These are phyloP conservation scores for Syndactyla subalaris DNA, from an alignment of 2,797 vertebrate genomes.

Conservation along the genomic window DNA sequence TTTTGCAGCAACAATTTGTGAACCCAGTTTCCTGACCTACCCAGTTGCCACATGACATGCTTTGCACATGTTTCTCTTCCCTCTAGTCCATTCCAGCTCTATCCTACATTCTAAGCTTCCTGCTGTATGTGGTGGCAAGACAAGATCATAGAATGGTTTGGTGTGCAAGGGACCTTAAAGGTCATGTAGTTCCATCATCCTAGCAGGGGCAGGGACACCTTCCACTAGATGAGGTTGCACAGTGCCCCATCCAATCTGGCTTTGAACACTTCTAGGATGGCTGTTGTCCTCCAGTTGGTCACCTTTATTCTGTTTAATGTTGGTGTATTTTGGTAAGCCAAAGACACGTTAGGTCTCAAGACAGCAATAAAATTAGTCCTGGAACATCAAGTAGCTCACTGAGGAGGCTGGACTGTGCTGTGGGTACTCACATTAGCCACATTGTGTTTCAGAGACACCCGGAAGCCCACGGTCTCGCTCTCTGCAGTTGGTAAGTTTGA, in stretches of 20 bases:
- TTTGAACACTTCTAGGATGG: background rate
- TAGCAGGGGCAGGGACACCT: background rate
- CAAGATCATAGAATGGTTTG: background rate
- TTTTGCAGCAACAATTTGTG: background rate
- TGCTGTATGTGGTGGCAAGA: background rate
- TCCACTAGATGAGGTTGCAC: background rate
- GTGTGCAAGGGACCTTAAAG: background rate
- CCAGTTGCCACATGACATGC: background rate
- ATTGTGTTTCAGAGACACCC: conserved; percentile 87
- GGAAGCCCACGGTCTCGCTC: conserved; percentile 89
- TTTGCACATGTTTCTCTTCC: background rate
- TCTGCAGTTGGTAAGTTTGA: conserved; percentile 92
- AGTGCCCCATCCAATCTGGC: background rate
- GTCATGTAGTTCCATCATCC: background rate
- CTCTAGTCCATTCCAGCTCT: background rate
- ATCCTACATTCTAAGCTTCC: background rate
- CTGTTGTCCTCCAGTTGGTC: background rate
- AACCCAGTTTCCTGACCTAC: background rate
- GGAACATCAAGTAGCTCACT: background rate
- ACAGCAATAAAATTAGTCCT: background rate
- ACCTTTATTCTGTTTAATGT: background rate
- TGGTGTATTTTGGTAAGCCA: background rate
- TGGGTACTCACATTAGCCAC: background rate
- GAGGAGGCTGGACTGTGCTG: background rate
- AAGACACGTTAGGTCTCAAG: background rate